phyloP scores from a whole-genome alignment of 2,113 vertebrate genomes.

The Neodon shergylaensis region DNA sequence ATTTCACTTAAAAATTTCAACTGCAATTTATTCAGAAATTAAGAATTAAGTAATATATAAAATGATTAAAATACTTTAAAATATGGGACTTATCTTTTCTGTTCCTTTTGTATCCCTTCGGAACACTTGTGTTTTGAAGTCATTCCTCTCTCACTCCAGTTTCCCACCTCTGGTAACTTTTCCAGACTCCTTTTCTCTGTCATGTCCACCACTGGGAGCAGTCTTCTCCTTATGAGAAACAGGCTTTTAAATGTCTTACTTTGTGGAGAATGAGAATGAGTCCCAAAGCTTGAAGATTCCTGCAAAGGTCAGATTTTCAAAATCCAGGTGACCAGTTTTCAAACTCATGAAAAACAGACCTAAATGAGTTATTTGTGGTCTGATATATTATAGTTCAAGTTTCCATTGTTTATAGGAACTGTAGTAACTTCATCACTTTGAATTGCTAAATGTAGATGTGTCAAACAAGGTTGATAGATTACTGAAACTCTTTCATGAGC shows the following conservation, averaged over 20 bases:
- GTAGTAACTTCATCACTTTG: background rate
- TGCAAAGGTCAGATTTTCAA: background rate
- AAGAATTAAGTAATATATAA: background rate
- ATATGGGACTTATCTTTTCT: background rate
- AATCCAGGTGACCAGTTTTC: background rate
- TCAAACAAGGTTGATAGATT: background rate
- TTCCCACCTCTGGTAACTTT: background rate
- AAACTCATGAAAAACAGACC: background rate
- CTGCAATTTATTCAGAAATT: background rate
- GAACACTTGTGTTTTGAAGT: background rate
- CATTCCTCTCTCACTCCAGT: background rate
- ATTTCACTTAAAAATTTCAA: background rate
- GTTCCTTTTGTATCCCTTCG: background rate
- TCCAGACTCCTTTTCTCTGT: background rate
- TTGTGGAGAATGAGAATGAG: background rate
- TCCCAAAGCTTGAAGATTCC: background rate
- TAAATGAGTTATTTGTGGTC: background rate
- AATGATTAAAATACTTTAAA: background rate
- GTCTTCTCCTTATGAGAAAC: background rate
- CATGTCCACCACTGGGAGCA: background rate
- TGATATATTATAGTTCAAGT: background rate
- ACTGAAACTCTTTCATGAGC: background rate
- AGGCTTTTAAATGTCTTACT: background rate
- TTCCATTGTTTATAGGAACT: background rate
- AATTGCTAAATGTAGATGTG: background rate